phyloP scores from a whole-genome alignment of 2,888 invertebrate species.

The Drosophila buzzatii region DNA sequence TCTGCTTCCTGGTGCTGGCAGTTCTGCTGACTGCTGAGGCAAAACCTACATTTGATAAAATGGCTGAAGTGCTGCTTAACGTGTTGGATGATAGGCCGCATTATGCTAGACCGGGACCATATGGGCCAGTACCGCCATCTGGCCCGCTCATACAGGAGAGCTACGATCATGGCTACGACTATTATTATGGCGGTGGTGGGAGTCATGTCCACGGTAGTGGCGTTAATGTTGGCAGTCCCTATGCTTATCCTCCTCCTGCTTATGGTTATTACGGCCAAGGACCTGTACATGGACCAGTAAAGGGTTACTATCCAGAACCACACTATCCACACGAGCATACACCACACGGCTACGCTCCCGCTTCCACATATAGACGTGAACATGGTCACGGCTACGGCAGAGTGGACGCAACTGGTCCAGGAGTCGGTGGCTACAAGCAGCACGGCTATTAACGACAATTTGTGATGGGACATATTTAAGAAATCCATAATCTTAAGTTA shows the following conservation, averaged over 20 bases:
- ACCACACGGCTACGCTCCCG: conserved; percentile 18
- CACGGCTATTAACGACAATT: conserved; percentile 51
- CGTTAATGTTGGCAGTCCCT: conserved; percentile 4
- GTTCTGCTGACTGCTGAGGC: conserved; percentile 27
- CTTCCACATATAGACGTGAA: conserved; percentile 31
- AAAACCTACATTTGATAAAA: conserved; percentile 72
- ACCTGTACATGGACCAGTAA: conserved; percentile 19
- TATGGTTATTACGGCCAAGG: conserved; percentile 46
- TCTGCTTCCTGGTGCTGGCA: conserved; percentile 22
- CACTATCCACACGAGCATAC: conserved; percentile 37
- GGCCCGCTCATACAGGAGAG: conserved; percentile 65
- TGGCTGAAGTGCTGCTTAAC: conserved; percentile 62
- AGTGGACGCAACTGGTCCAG: not conserved
- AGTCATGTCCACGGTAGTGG: conserved; percentile 40
- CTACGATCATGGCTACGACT: conserved; percentile 72
- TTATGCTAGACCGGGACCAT: conserved; percentile 11
- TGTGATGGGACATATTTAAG: not conserved
- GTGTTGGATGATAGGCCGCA: conserved; percentile 39
- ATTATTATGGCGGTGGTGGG: conserved; percentile 65
- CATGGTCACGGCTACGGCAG: conserved; percentile 27
- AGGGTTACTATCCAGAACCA: conserved; percentile 43
- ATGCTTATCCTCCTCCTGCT: conserved; percentile 23
- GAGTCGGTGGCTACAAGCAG: conserved; percentile 43
- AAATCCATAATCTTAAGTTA: not conserved
- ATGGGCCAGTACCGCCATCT: conserved; percentile 17